Base-by-base conservation (phyloP, 2,113 vertebrate genomes). In the Cyanistes caeruleus region DNA sequence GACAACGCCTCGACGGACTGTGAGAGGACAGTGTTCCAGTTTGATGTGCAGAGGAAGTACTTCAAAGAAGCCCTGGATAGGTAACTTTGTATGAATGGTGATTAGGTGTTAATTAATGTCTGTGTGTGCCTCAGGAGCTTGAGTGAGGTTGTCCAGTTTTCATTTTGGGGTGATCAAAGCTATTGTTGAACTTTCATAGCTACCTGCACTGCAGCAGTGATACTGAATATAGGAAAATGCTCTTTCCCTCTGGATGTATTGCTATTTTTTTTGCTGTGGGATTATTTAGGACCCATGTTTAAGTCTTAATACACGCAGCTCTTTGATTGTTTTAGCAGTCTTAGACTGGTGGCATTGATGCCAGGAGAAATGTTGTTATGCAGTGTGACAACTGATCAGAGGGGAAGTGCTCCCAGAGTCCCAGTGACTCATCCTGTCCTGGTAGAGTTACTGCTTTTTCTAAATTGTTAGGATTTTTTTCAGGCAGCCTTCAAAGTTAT, bases 1-100 rank as follows among this genome's bases (percentile, higher is more conserved):
- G 99, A 99, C 97, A 99, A 99, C 1, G 99, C 99, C 59, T 99
- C 99, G 2, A 99, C 99, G 1, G 99, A 99, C 98, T 99, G 99
- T 16, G 99, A 99, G 96, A 98, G 99, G 28, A 99, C 99, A 23
- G 98, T 99, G 91, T 99, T 99, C 97, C 99, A 99, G 97, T 99
- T 99, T 59, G 99, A 99, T 91, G 98, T 99, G 78, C 99, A 99
- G 98, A 98, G 98, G 97, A 99, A 99, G 78, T 98, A 98, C 87
- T 99, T 99, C 98, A 99, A 98, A 91, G 99, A 99, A 60, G 99
- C 99, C 1, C 98, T 99, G 22, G 99, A 99, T 96, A 99, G 99
- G 99, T 99, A 98, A 96, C 41, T 89, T 72, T n/a, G 25, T 12
- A 7, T 43, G 27, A 49, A 23, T 20, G 15, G 4, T 75, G 60